Evolutionary conservation across 2,113 vertebrate genomes (phyloP).

Genomic region (Oreochromis tanganicae): DNA sequence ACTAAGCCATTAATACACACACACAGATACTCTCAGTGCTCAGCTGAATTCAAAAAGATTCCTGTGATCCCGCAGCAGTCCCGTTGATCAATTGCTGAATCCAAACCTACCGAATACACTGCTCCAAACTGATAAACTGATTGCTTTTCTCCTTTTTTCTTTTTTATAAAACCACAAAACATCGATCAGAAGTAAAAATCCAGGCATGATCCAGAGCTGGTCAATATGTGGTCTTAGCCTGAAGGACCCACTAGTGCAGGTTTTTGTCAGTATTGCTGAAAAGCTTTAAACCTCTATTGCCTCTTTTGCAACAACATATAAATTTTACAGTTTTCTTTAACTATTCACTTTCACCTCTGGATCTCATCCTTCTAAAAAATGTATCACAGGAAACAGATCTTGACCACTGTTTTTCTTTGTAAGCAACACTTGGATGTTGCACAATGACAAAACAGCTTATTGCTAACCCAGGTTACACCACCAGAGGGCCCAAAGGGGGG

Average conservation of each 20-base stretch:
- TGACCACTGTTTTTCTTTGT: not conserved
- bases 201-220: slow-evolving; percentile 21
- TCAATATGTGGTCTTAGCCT: slow-evolving; percentile 33
- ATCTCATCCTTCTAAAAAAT: not conserved
- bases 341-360: not conserved
- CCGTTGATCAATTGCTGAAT: slow-evolving; percentile 3
- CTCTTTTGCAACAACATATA: not conserved
- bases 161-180: not conserved
- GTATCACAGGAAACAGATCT: not conserved
- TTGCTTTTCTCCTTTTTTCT: not conserved
- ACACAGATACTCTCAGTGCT: not conserved
- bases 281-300: not conserved
- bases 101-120: not conserved
- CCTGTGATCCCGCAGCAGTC: not conserved
- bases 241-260: not conserved
- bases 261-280: not conserved
- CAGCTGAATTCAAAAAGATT: not conserved
- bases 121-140: not conserved
- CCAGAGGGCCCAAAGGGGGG: not conserved
- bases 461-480: not conserved
- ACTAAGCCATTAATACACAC: not conserved
- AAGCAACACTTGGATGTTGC: not conserved
- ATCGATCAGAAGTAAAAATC: slow-evolving; percentile 31
- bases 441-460: not conserved
- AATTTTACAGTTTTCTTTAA: not conserved